A percentile compares a stretch with the other conserved stretches of the same genome.
Evolutionary conservation across 2,113 vertebrate genomes (phyloP).

Genomic region (Nesogale talazaci): DNA sequence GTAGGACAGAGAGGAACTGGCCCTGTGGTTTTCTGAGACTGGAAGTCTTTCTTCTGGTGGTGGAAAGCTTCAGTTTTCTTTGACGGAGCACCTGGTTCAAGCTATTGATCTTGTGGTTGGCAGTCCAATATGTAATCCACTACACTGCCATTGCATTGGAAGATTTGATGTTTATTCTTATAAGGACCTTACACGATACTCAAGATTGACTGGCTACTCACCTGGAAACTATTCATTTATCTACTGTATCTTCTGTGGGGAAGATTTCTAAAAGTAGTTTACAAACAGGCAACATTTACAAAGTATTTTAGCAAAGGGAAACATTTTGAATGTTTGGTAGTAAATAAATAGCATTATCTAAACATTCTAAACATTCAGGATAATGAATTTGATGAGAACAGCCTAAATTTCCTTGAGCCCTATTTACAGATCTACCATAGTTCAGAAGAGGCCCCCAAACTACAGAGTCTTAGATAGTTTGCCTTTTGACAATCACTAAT

Average conservation of each 20-base stretch:
- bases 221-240: background rate
- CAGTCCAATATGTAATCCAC: too few relatives aligned
- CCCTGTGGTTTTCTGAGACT: too few relatives aligned
- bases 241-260: background rate
- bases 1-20: too few relatives aligned
- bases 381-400: background rate
- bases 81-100: too few relatives aligned
- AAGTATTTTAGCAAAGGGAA: constrained; percentile 10
- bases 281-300: background rate
- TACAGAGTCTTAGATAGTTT: background rate
- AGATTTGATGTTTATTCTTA: constrained; percentile 43
- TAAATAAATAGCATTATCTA: background rate
- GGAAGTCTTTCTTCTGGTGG: too few relatives aligned
- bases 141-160: background rate
- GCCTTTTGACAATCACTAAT: constrained; percentile 32
- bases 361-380: background rate
- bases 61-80: too few relatives aligned
- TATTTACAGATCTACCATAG: background rate
- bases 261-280: background rate
- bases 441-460: background rate
- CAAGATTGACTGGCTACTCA: background rate
- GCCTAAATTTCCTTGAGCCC: background rate
- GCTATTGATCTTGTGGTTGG: too few relatives aligned
- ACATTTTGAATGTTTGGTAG: background rate
- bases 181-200: background rate